Conservation (phyloP, 2,797 vertebrate genomes). For the Scolopax rusticola region DNA sequence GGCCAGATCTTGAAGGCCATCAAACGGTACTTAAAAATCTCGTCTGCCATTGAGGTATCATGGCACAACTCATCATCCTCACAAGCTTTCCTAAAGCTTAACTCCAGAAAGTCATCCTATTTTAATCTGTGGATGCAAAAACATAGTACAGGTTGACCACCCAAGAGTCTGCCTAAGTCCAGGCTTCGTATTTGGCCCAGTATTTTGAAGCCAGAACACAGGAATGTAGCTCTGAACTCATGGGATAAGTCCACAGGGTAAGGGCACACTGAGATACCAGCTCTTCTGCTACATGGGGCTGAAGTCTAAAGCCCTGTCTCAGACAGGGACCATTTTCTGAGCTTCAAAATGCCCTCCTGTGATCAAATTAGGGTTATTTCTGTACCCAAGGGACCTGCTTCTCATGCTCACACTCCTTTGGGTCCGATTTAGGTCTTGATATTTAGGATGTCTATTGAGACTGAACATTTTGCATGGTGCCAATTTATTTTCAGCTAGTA, state of each 20-base stretch:
- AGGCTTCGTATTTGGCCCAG: not conserved
- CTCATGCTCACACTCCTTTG: not conserved
- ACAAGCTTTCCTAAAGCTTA: not conserved
- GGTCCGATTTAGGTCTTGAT: not conserved
- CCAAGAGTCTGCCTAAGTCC: not conserved
- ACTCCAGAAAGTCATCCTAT: not conserved
- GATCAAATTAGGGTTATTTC: not conserved
- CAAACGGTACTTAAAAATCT: not conserved
- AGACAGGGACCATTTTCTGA: not conserved
- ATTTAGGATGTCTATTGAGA: not conserved
- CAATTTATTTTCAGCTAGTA: conserved; percentile 31
- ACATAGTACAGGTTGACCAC: not conserved
- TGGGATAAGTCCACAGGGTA: not conserved
- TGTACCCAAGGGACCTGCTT: not conserved
- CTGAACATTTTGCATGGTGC: not conserved
- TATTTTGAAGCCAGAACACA: not conserved
- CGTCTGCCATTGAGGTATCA: not conserved
- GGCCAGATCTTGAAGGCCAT: not conserved
- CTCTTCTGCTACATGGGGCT: rapidly evolving
- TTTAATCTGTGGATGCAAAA: not conserved
- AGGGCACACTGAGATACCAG: not conserved
- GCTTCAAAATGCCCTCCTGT: not conserved
- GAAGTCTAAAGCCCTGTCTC: not conserved
- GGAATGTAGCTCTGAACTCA: not conserved
- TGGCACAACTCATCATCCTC: not conserved